phyloP scores from a whole-genome alignment of 1,140 invertebrate species.

The Littorina saxatilis region DNA sequence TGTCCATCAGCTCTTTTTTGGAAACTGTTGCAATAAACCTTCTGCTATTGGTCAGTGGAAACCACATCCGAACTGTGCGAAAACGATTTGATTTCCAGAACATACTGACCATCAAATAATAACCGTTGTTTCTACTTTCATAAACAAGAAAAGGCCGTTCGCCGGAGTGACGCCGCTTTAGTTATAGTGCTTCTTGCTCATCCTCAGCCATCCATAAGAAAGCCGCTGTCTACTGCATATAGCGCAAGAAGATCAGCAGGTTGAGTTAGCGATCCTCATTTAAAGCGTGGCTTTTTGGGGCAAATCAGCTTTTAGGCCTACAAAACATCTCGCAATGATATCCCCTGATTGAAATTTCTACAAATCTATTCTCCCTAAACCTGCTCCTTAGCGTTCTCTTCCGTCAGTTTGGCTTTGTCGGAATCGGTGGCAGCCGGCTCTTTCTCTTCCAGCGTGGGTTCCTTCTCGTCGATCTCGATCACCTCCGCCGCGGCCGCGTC shows the following conservation, averaged over 20 bases:
- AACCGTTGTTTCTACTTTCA: neutral
- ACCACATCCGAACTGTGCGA: no score
- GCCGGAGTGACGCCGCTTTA: neutral
- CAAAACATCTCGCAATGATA: no score
- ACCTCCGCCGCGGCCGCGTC: constrained; percentile 46
- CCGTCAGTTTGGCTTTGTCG: constrained; percentile 39
- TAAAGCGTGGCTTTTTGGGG: no score
- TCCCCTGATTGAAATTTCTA: no score
- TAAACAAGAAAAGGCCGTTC: neutral
- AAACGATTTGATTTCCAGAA: neutral
- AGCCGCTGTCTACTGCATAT: neutral
- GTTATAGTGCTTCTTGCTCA: neutral
- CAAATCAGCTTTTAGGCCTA: no score
- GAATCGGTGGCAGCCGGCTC: neutral
- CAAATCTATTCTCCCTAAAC: no score
- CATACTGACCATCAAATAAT: neutral
- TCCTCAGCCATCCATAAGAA: neutral
- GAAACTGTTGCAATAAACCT: no score
- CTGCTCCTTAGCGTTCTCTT: constrained; percentile 32
- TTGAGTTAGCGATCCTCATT: neutral
- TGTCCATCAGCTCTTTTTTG: no score
- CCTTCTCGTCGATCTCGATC: constrained; percentile 41
- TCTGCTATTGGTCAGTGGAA: no score
- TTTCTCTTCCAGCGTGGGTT: constrained; percentile 19
- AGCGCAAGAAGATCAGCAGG: neutral